These are phyloP conservation scores for Malurus leucopterus DNA, from an alignment of 2,797 vertebrate genomes.

Conservation along the genomic window DNA sequence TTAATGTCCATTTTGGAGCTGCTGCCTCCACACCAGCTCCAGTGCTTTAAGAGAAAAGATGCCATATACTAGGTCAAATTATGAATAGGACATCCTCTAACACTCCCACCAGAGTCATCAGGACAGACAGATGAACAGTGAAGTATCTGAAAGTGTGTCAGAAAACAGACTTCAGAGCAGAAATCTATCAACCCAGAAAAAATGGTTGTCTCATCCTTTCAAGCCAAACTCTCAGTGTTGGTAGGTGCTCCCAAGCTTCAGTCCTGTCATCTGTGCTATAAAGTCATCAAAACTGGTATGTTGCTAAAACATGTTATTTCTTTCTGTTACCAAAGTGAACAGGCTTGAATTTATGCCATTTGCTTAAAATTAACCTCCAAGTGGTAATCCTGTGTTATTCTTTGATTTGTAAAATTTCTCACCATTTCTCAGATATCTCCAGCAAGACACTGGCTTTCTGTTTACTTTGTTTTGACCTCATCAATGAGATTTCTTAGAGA, in stretches of 20 bases:
- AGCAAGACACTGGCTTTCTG: background rate
- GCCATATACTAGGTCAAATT: background rate
- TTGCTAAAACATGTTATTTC: background rate
- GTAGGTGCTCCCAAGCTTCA: background rate
- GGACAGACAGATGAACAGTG: background rate
- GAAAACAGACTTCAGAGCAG: background rate
- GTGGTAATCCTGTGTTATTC: background rate
- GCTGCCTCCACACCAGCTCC: background rate
- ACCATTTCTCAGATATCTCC: background rate
- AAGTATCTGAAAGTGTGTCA: background rate
- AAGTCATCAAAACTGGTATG: background rate
- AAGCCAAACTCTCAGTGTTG: background rate
- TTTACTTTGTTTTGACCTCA: background rate
- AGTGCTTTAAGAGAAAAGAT: background rate
- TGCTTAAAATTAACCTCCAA: background rate
- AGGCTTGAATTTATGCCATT: background rate
- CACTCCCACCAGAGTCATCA: background rate
- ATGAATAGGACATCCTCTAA: background rate
- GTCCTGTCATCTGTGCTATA: background rate
- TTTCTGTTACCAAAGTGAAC: background rate
- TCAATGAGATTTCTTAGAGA: background rate
- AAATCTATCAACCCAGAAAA: background rate
- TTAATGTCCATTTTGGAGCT: background rate
- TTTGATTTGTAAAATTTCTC: background rate
- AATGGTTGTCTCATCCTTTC: background rate